A percentile compares a stretch with the other conserved stretches of the same genome.
phyloP scores from a whole-genome alignment of 2,113 vertebrate genomes.

The Cryptotis parvus region DNA sequence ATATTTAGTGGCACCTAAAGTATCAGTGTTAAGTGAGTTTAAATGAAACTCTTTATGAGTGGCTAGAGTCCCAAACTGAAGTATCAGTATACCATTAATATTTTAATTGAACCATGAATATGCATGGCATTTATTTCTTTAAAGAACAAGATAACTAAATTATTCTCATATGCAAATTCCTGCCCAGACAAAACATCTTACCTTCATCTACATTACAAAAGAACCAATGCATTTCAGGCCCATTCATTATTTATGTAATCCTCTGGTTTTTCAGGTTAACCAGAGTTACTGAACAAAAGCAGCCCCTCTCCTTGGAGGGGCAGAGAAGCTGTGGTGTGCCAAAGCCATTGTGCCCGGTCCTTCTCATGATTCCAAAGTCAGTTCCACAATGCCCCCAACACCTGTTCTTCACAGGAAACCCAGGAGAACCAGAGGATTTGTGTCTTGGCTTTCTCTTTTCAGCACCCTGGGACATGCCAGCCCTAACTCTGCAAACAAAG shows the following conservation, averaged over 20 bases:
- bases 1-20: conserved; percentile 52
- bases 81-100: conserved; percentile 86
- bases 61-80: conserved; percentile 83
- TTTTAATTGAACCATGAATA: conserved; percentile 88
- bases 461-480: not conserved
- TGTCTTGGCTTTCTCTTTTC: conserved; percentile 67
- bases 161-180: conserved; percentile 87
- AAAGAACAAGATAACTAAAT: conserved; percentile 85
- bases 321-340: conserved; percentile 14
- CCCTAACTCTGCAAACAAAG: not conserved
- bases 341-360: conserved; percentile 54
- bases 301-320: conserved; percentile 53
- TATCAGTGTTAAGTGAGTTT: conserved; percentile 71
- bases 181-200: conserved; percentile 82
- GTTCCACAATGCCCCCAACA: conserved; percentile 29
- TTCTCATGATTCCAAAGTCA: conserved; percentile 63
- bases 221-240: conserved; percentile 80
- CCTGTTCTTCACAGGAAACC: conserved; percentile 55
- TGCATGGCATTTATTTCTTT: conserved; percentile 84
- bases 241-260: conserved; percentile 87
- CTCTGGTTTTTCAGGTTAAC: conserved; percentile 74
- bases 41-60: conserved; percentile 83
- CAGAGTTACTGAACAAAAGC: conserved; percentile 61
- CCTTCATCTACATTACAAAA: conserved; percentile 87
- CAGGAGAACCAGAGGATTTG: conserved; percentile 63